Base-by-base conservation (phyloP, 2,113 vertebrate genomes). In the Grantiella picta region DNA sequence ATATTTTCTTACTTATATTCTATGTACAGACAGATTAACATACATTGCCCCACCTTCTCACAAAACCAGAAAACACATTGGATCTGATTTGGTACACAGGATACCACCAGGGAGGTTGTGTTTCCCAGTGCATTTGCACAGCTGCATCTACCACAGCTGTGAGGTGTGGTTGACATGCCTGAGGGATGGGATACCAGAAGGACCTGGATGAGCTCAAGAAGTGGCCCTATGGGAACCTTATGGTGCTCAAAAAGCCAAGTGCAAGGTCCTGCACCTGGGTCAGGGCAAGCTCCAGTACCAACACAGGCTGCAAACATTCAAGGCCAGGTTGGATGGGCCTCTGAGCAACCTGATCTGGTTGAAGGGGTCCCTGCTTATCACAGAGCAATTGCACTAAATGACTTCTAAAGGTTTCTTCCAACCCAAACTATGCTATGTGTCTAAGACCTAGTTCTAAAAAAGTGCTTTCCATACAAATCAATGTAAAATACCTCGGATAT, bases 381-480 rank as follows among this genome's bases (percentile, higher is more conserved):
- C 44, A 72, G 44, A 21, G 7, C 8, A 9, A 9, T 45, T 79
- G 52, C 20, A 40, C 52, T 53, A 59, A 15, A 52, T 19, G 4
- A 11, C 20, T 52, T 72, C 11, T 35, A 40, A 38, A 72, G 14
- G 7, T 16, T 52, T 38, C 12, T 53, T 79, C 29, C 38, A 59
- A 79, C 5, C 5, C 29, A 33, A 40, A 45, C n/a, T 53, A 31
- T 47, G 53, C n/a, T 27, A 8, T 5, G 11, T 0, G 0, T 72
- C 15, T 40, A 73, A 79, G 24, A 27, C 5, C 33, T 82, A 16
- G 28, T 36, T 72, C 28, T 24, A 57, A 86, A 83, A 86, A 45
- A 16, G 4, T 50, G 7, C 6, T 49, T 90, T 71, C 59, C 29
- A 70, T 35, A 75, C 81, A 81, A 80, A 50, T 35, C n/a, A 65